phyloP scores from a whole-genome alignment of 2,888 invertebrate species.

The Helleia helle region DNA sequence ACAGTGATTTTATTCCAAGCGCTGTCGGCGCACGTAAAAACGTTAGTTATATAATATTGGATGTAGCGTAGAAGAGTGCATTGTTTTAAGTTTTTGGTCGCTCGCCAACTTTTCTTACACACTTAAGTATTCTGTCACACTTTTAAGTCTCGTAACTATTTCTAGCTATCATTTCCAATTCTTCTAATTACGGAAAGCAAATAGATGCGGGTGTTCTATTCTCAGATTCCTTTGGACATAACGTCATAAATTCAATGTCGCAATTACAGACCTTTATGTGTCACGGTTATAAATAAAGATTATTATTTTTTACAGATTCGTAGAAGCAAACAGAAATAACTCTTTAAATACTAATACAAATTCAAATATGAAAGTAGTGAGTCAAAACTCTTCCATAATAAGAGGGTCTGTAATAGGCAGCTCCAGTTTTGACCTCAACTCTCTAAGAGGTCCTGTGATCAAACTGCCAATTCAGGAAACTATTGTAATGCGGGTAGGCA shows the following conservation, averaged over 20 bases:
- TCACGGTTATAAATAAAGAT: not conserved
- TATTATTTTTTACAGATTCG: constrained; percentile 20
- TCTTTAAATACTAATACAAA: not conserved
- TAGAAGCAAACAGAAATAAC: constrained; percentile 21
- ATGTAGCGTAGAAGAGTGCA: constrained; percentile 1
- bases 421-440: constrained; percentile 19
- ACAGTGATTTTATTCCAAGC: no score
- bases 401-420: not conserved
- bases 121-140: constrained; percentile 6
- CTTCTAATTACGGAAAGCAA: constrained; percentile 1
- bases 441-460: constrained; percentile 39
- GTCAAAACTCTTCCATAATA: not conserved
- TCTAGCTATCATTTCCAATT: not conserved
- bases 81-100: constrained; percentile 8
- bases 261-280: not conserved
- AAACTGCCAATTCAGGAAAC: constrained; percentile 45
- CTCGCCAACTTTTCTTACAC: constrained; percentile 1
- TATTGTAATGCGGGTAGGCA: no score
- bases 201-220: constrained; percentile 5
- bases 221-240: constrained; percentile 2
- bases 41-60: not conserved
- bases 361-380: constrained; percentile 1
- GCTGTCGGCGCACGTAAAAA: not conserved
- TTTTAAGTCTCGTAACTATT: constrained; percentile 3
- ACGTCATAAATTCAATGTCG: not conserved